A percentile compares a stretch with the other conserved stretches of the same genome.
phyloP scores from a whole-genome alignment of 2,113 vertebrate species.

The Oncorhynchus kisutch region DNA sequence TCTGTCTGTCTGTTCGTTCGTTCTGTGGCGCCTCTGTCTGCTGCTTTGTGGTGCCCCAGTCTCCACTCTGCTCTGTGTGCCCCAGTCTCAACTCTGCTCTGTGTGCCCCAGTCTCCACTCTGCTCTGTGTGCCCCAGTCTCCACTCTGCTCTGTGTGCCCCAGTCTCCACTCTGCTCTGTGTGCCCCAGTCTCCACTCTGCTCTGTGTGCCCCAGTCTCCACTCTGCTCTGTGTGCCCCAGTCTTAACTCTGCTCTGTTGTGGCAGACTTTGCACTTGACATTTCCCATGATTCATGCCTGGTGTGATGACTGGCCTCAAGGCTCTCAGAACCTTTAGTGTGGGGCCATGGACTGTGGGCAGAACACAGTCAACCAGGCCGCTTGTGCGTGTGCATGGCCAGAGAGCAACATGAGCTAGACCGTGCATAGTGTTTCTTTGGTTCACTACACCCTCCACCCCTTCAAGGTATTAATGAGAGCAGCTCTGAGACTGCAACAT shows the following conservation, averaged over 20 bases:
- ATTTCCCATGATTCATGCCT: slow-evolving; percentile 71
- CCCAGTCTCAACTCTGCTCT: no score
- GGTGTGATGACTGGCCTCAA: slow-evolving; percentile 68
- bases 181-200: background rate
- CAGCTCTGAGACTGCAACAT: no score
- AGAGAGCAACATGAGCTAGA: slow-evolving; percentile 26
- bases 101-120: background rate
- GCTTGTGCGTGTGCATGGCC: slow-evolving; percentile 33
- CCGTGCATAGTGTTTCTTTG: background rate
- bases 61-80: no score
- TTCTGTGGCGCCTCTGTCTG: no score
- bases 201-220: no score
- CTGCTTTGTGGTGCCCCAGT: background rate
- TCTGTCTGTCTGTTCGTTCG: no score
- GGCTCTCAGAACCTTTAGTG: slow-evolving; percentile 67
- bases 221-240: background rate
- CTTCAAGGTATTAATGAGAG: background rate
- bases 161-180: background rate
- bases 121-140: background rate
- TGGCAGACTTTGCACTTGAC: slow-evolving; percentile 69
- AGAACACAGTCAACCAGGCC: slow-evolving; percentile 30
- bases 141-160: background rate
- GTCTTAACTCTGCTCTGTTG: background rate
- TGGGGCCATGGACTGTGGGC: slow-evolving; percentile 9
- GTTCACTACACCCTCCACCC: background rate